Base-by-base conservation (phyloP, 2,797 vertebrate genomes). In the Tenualosa thibaudeaui region DNA sequence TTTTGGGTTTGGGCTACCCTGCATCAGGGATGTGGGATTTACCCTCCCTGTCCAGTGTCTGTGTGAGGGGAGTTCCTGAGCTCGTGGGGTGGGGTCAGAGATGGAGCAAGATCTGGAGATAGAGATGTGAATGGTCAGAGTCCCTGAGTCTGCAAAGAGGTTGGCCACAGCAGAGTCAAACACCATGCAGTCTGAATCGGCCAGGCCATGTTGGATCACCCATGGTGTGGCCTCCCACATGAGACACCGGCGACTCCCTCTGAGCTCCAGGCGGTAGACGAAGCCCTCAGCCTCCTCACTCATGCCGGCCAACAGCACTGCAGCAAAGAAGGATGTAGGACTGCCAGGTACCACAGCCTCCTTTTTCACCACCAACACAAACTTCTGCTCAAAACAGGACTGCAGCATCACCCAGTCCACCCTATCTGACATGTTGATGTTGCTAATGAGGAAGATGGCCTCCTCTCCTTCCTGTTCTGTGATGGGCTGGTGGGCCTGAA, bases 211-310 rank as follows among this genome's bases (percentile, higher is more conserved):
- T 43, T 98, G 97, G 92, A 98, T 98, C 81, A 97, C 98, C 2
- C 97, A 96, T 13, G 97, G 97, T 88, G 97, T 98, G 40, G 97
- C 97, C 94, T 98, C 97, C 97, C 97, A 98, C 94, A 97, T 98
- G 91, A 98, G 95, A 93, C 97, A 96, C 89, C 97, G 96, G 89
- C 97, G 95, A 89, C 98, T 97, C 12, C 97, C 97, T 0, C 98
- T 97, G 58, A 98, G 94, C 96, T 98, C 97, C 65, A 98, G 96
- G 86, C 97, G 95, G 90, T 98, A 98, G 85, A 97, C 97, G 91
- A 98, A 98, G 92, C 97, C 98, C 93, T 98, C 97, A 0, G 97
- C 97, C 92, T 98, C 97, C 93, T 98, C 97, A 93, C 97, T 97
- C 3, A 97, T 97, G 88, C 97, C 97, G 91, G 98, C 98, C 89